phyloP scores from a whole-genome alignment of 2,113 vertebrate species.

The Setophaga petechia region DNA sequence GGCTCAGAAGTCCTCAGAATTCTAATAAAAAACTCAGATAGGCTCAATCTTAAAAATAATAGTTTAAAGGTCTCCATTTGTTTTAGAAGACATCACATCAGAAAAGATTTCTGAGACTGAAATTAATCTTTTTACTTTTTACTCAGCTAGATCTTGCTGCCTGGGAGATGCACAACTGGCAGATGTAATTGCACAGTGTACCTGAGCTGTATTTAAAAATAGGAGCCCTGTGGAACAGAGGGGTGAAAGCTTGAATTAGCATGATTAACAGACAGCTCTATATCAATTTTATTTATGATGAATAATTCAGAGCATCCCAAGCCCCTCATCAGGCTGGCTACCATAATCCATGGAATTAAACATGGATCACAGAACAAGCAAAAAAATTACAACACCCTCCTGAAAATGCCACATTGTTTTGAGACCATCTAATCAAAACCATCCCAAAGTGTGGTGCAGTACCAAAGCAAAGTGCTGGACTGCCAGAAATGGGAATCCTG shows the following conservation, averaged over 20 bases:
- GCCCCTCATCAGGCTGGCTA: background rate
- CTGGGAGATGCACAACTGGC: background rate
- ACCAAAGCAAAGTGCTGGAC: background rate
- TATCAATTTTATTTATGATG: background rate
- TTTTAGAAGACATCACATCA: background rate
- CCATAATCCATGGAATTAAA: background rate
- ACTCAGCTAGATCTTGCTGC: background rate
- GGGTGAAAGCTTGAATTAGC: background rate
- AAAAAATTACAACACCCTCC: background rate
- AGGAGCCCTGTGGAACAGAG: background rate
- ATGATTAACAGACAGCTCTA: background rate
- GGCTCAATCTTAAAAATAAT: background rate
- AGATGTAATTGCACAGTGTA: background rate
- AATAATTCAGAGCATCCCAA: background rate
- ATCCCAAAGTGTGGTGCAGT: background rate
- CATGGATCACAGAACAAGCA: background rate
- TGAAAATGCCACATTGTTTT: background rate
- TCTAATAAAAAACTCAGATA: background rate
- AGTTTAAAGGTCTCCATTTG: background rate
- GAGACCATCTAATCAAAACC: background rate
- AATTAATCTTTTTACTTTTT: background rate
- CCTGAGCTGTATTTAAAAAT: conserved; percentile 4
- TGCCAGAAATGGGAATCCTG: background rate
- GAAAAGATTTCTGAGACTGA: background rate
- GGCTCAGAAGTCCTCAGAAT: background rate